Base-by-base conservation (phyloP, 2,797 vertebrate genomes). In the Hemibagrus guttatus region DNA sequence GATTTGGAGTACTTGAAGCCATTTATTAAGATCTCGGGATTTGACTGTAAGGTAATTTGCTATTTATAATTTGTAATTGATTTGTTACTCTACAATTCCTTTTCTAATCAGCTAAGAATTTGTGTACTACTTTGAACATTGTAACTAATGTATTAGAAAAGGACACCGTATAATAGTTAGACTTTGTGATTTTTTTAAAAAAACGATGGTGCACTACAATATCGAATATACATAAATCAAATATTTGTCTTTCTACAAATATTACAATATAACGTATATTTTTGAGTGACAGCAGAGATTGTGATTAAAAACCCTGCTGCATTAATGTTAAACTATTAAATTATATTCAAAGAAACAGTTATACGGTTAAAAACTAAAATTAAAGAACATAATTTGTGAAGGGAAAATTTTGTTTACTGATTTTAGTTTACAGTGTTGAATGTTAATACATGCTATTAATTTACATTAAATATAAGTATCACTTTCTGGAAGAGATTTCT, bases 1-100 rank as follows among this genome's bases (percentile, higher is more conserved):
- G 16, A 9, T 42, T 80, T 9, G 21, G 23, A 63, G 39, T 28
- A 39, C 39, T 28, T 81, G n/a, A n/a, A 52, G 14, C 39, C 16
- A 12, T 49, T 81, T 46, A 63, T 66, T 12, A 66, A 66, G 42
- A 66, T 6, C 17, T 4, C 46, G 6, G 80, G 42, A 66, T 52
- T 80, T 42, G 58, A 68, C 8, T 31, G 8, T 31, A 82, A 82
- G 80, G 42, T 82, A 81, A 66, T 64, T 66, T 31, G 35, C 21
- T 39, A 21, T 66, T 82, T 7, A 12, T 64, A 0, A 49, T 3
- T n/a, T 82, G 16, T 81, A 12, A 66, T 66, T 81, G 7, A 5
- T 46, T 66, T 66, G n/a, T 31, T 17, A 52, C 3, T 31, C 52
- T 28, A 81, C 17, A 82, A 28, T 31, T 81, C 0, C 8, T 52